phyloP scores from a whole-genome alignment of 2,888 invertebrate genomes.

The Andrena fulva region DNA sequence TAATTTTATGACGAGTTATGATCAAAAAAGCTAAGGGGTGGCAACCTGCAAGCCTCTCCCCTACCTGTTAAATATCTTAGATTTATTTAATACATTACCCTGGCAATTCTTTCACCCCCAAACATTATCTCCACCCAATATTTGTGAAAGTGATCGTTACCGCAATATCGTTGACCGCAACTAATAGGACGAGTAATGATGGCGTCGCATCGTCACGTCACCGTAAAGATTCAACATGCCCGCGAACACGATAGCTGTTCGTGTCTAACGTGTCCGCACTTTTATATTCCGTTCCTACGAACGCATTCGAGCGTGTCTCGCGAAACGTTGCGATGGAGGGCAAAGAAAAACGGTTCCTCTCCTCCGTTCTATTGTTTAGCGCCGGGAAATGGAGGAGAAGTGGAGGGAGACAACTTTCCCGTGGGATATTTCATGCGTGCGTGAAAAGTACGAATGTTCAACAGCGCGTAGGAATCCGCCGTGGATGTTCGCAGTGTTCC shows the following conservation, averaged over 20 bases:
- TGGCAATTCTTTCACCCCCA: too few species aligned
- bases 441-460: conserved; percentile 47
- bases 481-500: conserved; percentile 30
- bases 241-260: background rate
- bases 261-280: background rate
- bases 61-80: too few species aligned
- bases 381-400: conserved; percentile 35
- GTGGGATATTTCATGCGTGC: conserved; percentile 46
- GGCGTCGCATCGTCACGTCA: background rate
- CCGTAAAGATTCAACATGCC: background rate
- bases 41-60: too few species aligned
- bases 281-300: conserved; percentile 2
- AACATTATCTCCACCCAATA: background rate
- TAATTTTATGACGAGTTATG: too few species aligned
- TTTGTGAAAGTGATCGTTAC: background rate
- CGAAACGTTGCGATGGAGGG: background rate
- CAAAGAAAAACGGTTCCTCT: conserved; percentile 24
- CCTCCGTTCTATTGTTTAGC: conserved; percentile 36
- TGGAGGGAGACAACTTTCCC: conserved; percentile 23
- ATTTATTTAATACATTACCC: too few species aligned
- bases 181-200: too few species aligned
- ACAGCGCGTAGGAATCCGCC: conserved; percentile 28
- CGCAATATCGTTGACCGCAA: background rate
- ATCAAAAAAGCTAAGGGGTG: too few species aligned
- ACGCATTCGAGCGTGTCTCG: conserved; percentile 1